Evolutionary conservation across 1,140 invertebrate genomes (phyloP).

Genomic region (Eriocheir sinensis): DNA sequence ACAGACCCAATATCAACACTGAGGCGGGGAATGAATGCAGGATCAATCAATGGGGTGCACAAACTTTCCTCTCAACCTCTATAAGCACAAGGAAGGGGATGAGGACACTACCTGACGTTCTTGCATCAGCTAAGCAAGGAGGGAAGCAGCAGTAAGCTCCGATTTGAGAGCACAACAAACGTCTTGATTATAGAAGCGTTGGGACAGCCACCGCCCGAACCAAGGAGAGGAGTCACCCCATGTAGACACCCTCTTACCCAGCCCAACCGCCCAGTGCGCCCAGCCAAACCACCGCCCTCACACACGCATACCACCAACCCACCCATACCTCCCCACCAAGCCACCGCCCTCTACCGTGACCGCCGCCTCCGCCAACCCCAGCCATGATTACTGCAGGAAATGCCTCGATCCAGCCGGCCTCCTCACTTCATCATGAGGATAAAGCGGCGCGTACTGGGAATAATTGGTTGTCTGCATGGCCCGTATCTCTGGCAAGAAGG

Average conservation of each 20-base stretch:
- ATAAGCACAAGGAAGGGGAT: neutral
- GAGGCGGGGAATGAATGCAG: neutral
- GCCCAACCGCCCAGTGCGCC: too few species aligned
- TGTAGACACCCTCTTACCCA: neutral
- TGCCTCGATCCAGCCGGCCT: neutral
- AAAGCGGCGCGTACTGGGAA: neutral
- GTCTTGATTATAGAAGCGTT: neutral
- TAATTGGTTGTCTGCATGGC: neutral
- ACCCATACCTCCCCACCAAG: too few species aligned
- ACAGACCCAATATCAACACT: neutral
- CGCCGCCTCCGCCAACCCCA: neutral
- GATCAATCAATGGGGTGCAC: neutral
- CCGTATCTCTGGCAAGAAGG: neutral
- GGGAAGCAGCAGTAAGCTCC: neutral
- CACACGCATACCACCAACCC: neutral
- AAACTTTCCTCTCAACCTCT: neutral
- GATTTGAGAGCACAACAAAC: neutral
- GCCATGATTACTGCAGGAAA: neutral
- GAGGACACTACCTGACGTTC: neutral
- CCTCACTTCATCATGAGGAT: neutral
- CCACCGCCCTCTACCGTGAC: neutral
- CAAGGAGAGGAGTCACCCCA: neutral
- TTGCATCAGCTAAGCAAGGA: neutral
- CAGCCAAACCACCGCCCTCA: neutral
- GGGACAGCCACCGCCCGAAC: neutral